These are phyloP conservation scores for Campaea margaritaria DNA, from an alignment of 2,888 invertebrate species.

Conservation along the genomic window DNA sequence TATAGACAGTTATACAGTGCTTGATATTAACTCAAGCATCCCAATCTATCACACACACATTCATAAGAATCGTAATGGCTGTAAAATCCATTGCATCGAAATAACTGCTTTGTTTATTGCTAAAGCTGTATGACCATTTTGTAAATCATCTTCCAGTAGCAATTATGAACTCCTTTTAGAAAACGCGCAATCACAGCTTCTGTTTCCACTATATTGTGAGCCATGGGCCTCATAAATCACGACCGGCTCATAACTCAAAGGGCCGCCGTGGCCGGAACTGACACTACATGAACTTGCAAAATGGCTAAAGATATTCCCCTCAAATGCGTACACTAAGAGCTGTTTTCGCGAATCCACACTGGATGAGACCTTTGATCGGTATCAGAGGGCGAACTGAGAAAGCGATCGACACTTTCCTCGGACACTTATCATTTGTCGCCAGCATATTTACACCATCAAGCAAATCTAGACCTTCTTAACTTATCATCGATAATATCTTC, in stretches of 20 bases:
- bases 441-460: slow-evolving; percentile 38
- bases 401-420: slow-evolving; percentile 70
- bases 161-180: not conserved
- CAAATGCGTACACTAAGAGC: slow-evolving; percentile 55
- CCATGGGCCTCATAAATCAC: slow-evolving; percentile 66
- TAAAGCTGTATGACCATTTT: no score
- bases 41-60: no score
- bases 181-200: slow-evolving; percentile 21
- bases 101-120: no score
- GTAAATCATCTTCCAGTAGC: no score
- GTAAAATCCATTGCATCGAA: no score
- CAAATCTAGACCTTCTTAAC: slow-evolving; percentile 56
- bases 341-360: slow-evolving; percentile 62
- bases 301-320: slow-evolving; percentile 67
- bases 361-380: slow-evolving; percentile 72
- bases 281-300: slow-evolving; percentile 70
- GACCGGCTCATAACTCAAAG: slow-evolving; percentile 64
- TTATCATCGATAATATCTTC: slow-evolving; percentile 30
- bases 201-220: slow-evolving; percentile 13
- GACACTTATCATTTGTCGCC: slow-evolving; percentile 69
- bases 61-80: no score
- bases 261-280: slow-evolving; percentile 57
- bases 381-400: slow-evolving; percentile 72
- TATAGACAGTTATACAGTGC: slow-evolving; percentile 45
- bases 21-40: not conserved